Evolutionary conservation across 2,113 vertebrate genomes (phyloP).

Genomic region (Andinoacara biseriatus): DNA sequence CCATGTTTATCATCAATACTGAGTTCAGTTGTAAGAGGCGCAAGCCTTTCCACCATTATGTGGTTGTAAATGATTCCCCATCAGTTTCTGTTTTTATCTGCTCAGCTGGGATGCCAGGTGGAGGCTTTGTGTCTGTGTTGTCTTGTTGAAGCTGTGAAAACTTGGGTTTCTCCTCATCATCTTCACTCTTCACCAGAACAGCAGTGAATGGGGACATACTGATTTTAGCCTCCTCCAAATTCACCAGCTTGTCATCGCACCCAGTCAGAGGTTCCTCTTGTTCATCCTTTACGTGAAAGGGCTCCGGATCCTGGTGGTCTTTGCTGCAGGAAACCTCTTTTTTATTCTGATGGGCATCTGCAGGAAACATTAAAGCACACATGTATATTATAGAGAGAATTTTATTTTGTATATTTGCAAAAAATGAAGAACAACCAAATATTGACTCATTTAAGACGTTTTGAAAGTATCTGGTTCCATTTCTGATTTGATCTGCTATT

Average conservation of each 20-base stretch:
- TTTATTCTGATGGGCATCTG: background rate
- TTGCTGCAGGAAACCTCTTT: background rate
- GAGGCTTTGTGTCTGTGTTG: background rate
- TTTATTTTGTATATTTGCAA: background rate
- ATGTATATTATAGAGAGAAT: background rate
- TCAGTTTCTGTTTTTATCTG: background rate
- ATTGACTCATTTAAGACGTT: background rate
- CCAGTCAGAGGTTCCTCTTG: conserved; percentile 5
- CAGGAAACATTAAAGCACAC: conserved; percentile 1
- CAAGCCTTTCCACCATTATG: background rate
- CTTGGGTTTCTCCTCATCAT: conserved; percentile 15
- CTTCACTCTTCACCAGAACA: conserved; percentile 6
- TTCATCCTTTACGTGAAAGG: background rate
- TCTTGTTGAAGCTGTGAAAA: background rate
- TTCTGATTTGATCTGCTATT: background rate
- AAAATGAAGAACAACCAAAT: background rate
- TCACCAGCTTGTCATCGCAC: background rate
- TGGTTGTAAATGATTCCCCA: background rate
- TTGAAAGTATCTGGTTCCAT: background rate
- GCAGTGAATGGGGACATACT: background rate
- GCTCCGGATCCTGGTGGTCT: background rate
- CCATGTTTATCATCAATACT: background rate
- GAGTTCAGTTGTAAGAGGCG: background rate
- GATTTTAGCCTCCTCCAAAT: background rate
- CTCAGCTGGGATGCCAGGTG: background rate